Evolutionary conservation across 2,797 vertebrate species (phyloP).

Genomic region (Crocidura indochinensis): DNA sequence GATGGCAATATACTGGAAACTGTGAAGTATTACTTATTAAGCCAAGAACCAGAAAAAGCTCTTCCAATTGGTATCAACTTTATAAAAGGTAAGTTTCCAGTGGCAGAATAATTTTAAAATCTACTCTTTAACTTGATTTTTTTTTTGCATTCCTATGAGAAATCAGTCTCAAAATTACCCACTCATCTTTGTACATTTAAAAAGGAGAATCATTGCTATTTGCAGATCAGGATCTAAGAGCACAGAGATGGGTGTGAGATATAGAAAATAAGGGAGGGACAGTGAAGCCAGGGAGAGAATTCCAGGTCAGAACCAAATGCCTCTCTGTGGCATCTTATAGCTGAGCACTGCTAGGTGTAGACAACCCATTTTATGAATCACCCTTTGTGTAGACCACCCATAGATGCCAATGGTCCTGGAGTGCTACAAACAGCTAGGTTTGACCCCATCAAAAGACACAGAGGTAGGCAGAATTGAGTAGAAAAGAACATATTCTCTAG

Average conservation of each 20-base stretch:
- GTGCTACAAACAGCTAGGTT: too few species aligned
- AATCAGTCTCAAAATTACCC: neutral
- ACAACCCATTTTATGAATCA: too few species aligned
- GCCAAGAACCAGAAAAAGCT: slow-evolving; percentile 94
- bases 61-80: slow-evolving; percentile 94
- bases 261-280: neutral
- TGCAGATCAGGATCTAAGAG: neutral
- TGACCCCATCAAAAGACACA: neutral
- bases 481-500: neutral
- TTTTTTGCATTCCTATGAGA: neutral
- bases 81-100: slow-evolving; percentile 94
- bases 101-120: slow-evolving; percentile 19
- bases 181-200: neutral
- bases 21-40: slow-evolving; percentile 95
- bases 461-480: neutral
- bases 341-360: too few species aligned
- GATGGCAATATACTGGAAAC: slow-evolving; percentile 93
- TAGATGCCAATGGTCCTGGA: too few species aligned
- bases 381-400: too few species aligned
- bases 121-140: slow-evolving; percentile 7
- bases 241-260: neutral
- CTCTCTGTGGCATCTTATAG: too few species aligned
- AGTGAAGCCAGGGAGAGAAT: too few species aligned
- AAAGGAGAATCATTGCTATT: neutral
- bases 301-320: too few species aligned